Base-by-base conservation (phyloP, 2,888 invertebrate genomes). In the Lithosia quadra region DNA sequence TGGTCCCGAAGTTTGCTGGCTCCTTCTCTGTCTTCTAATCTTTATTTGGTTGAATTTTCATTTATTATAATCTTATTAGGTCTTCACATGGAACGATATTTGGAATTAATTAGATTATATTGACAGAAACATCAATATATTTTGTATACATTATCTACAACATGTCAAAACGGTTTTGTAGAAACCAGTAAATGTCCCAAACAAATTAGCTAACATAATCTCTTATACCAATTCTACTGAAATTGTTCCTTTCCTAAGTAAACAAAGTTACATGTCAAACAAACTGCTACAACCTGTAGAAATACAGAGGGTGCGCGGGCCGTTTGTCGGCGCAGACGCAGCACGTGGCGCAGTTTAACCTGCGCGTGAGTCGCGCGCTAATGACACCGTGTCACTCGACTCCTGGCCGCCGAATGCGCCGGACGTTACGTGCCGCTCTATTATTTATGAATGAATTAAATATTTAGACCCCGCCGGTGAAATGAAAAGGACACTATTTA, bases 311-410 rank as follows among this genome's bases (percentile, higher is more conserved):
- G 91, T 91, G 91, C 87, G 81, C 86, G 77, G 78, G 72, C 80
- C 84, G 75, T 78, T 81, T 75, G 80, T 75, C 82, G 86, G 76
- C 81, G 76, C 73, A 77, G 68, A 76, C 82, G 74, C 84, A 93
- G 77, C 85, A 93, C 93, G 94, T 92, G 94, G 86, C 92, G 89
- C 89, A 91, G 92, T 93, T 93, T 93, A 92, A 86, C 84, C 80
- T 75, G 91, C 90, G 89, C 94, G 94, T 94, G 94, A 90, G 90
- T 85, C 78, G 94, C 86, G 88, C 91, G 87, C 89, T 93, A 93
- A 94, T 94, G 91, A 90, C 86, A 75, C 84, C 74, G 81, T 86
- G 88, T 87, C 90, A 82, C 82, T 75, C 78, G 82, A 81, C 85
- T 82, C 71, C 82, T 81, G 74, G 73, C 78, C 84, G 80, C 80